These are phyloP conservation scores for Macquaria australasica DNA, from an alignment of 2,113 vertebrate species.

Conservation along the genomic window DNA sequence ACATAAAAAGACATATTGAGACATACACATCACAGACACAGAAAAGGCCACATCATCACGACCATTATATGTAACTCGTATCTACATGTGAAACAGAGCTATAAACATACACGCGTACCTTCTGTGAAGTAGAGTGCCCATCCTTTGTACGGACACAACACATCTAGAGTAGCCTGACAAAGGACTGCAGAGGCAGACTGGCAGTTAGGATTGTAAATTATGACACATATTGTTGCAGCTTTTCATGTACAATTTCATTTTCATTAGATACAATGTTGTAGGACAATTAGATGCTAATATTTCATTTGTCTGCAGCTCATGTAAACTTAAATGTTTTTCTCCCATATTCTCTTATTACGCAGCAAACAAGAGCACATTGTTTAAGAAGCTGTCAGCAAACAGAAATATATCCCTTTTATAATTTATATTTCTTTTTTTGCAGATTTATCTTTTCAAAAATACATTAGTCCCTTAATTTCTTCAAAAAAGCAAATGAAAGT, in stretches of 20 bases:
- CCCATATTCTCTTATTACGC: neutral
- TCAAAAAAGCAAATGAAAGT: neutral
- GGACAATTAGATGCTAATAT: neutral
- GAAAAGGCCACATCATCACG: neutral
- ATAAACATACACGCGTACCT: conserved; percentile 81
- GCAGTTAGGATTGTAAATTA: neutral
- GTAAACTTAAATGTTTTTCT: neutral
- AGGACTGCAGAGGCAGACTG: conserved; percentile 48
- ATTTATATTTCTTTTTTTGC: neutral
- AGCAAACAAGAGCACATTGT: neutral
- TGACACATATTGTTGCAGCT: neutral
- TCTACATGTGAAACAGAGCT: neutral
- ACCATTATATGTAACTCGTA: neutral
- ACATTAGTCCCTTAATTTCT: neutral
- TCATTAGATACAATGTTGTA: neutral
- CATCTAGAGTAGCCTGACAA: conserved; percentile 87
- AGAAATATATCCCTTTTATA: neutral
- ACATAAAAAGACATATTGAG: conserved; percentile 34
- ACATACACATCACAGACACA: neutral
- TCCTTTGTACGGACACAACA: conserved; percentile 91
- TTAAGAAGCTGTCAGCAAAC: neutral
- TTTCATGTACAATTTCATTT: neutral
- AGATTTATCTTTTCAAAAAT: neutral
- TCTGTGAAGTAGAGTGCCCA: conserved; percentile 97
- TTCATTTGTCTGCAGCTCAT: neutral